These are phyloP conservation scores for Drosophila robusta DNA, from an alignment of 2,888 invertebrate species.

Conservation along the genomic window DNA sequence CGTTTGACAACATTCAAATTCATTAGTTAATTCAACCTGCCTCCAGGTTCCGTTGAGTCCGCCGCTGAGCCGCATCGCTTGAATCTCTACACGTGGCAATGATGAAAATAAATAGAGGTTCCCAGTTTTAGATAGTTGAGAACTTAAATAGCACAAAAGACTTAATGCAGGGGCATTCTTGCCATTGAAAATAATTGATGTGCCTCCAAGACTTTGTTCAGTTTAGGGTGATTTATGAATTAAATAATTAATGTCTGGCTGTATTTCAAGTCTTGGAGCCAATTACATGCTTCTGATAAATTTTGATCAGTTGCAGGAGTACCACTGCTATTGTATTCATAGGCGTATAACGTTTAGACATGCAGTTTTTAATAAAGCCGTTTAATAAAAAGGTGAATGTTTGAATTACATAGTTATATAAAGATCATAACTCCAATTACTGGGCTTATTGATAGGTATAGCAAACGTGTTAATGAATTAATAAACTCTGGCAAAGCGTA, in stretches of 20 bases:
- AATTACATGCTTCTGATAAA: background rate
- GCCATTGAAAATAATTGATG: background rate
- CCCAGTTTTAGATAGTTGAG: slow-evolving; percentile 50
- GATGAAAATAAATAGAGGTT: slow-evolving; percentile 65
- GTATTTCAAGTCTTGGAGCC: background rate
- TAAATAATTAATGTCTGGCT: background rate
- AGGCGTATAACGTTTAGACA: slow-evolving; percentile 2
- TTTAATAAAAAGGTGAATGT: background rate
- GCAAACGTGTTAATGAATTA: background rate
- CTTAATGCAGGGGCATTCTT: background rate
- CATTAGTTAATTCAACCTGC: slow-evolving; percentile 82
- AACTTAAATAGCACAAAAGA: slow-evolving; percentile 12
- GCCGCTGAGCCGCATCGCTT: slow-evolving; percentile 84
- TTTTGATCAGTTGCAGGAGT: slow-evolving; percentile 1
- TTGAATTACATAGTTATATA: background rate
- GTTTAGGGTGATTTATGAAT: background rate
- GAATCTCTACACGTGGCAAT: slow-evolving; percentile 80
- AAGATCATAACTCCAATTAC: background rate
- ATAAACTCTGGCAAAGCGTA: background rate
- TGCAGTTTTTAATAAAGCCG: slow-evolving; percentile 5
- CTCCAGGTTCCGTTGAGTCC: slow-evolving; percentile 83
- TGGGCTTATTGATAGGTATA: background rate
- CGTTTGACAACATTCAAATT: slow-evolving; percentile 50
- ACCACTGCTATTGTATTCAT: background rate
- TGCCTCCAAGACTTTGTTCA: slow-evolving; percentile 1